These are phyloP conservation scores for Neolamprologus fasciatus DNA, from an alignment of 2,113 vertebrate genomes.

Conservation along the genomic window DNA sequence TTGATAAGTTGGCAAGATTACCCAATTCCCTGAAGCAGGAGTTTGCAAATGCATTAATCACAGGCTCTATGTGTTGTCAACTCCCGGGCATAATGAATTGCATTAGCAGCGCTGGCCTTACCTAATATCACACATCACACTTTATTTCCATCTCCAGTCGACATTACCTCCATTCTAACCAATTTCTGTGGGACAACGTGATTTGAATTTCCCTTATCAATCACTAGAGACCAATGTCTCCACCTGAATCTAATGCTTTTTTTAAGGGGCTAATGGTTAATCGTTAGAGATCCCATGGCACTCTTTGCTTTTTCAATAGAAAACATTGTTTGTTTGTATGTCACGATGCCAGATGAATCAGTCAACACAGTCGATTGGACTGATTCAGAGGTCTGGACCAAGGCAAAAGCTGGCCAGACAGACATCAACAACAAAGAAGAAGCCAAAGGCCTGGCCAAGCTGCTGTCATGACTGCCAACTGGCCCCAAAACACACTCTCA, in stretches of 20 bases:
- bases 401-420: conserved; percentile 26
- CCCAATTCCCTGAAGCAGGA: background rate
- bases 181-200: background rate
- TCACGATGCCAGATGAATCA: background rate
- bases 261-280: background rate
- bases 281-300: background rate
- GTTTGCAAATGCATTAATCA: conserved; percentile 46
- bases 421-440: conserved; percentile 37
- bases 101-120: conserved; percentile 2
- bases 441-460: conserved; percentile 33
- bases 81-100: conserved; percentile 40
- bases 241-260: background rate
- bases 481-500: background rate
- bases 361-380: background rate
- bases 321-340: background rate
- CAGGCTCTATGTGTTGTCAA: conserved; percentile 27
- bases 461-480: conserved; percentile 36
- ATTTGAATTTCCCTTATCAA: background rate
- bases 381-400: background rate
- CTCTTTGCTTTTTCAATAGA: background rate
- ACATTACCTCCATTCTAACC: background rate
- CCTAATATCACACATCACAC: background rate
- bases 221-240: background rate
- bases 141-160: background rate
- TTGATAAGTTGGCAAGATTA: conserved; percentile 28